Conservation (phyloP, 1,140 invertebrate species). For the Atta colombica region DNA sequence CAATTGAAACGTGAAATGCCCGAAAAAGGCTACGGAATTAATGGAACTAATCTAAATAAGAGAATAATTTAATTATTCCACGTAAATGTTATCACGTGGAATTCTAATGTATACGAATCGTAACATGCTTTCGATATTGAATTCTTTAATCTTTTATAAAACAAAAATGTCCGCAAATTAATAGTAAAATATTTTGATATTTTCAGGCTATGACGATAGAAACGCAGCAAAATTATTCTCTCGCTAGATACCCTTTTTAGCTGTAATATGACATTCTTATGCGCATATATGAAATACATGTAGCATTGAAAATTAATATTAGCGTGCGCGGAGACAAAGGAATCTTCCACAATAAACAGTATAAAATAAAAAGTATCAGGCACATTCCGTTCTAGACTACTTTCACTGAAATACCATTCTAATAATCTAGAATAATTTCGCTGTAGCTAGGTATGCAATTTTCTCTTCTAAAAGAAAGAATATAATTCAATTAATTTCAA, state of each 20-base stretch:
- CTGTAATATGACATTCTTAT: slow-evolving; percentile 18
- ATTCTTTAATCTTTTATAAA: background rate
- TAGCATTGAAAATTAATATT: slow-evolving; percentile 45
- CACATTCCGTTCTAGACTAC: background rate
- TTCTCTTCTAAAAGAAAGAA: slow-evolving; percentile 18
- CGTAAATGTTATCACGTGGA: background rate
- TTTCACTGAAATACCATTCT: slow-evolving; percentile 12
- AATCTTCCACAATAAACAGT: background rate
- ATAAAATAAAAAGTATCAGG: background rate
- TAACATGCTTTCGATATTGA: background rate
- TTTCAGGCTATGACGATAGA: background rate
- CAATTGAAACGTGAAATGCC: slow-evolving; percentile 13
- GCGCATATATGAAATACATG: slow-evolving; percentile 5
- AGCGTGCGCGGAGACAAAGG: slow-evolving; percentile 28
- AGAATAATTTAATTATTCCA: slow-evolving; percentile 9
- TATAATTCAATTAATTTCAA: slow-evolving; percentile 41
- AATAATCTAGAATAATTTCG: slow-evolving; percentile 21
- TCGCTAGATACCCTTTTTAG: background rate
- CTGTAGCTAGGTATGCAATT: background rate
- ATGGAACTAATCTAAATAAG: background rate
- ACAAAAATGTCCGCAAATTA: background rate
- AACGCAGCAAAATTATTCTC: background rate
- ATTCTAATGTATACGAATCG: slow-evolving; percentile 16
- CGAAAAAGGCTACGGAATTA: slow-evolving; percentile 16
- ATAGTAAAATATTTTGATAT: slow-evolving; percentile 12